Evolutionary conservation across 1,140 invertebrate species (phyloP).

Genomic region (Meloidogyne exigua): DNA sequence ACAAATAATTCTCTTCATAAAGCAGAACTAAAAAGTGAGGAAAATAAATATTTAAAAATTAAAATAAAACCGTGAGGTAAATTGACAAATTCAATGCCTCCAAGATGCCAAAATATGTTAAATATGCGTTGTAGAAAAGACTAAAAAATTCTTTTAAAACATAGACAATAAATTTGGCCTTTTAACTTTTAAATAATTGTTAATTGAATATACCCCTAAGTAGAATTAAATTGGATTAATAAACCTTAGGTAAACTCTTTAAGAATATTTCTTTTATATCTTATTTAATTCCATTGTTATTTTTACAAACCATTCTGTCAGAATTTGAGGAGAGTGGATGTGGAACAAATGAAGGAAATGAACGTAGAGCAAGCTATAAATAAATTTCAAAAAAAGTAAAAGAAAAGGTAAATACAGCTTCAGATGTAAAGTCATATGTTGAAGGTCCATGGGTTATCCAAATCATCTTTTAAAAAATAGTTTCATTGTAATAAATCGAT

Average conservation of each 20-base stretch:
- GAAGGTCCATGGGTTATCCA: constrained; percentile 63
- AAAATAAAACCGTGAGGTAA: constrained; percentile 55
- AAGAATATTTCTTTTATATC: no score
- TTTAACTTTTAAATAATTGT: no score
- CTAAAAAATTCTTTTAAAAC: no score
- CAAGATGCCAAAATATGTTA: constrained; percentile 61
- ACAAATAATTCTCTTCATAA: constrained; percentile 50
- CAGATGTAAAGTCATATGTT: constrained; percentile 59
- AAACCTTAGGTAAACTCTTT: no score
- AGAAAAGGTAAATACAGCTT: constrained; percentile 11
- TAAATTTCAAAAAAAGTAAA: not conserved
- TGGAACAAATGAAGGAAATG: constrained; percentile 58
- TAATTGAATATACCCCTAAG: no score
- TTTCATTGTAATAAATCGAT: no score
- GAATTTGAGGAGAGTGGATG: constrained; percentile 59
- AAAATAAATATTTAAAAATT: not conserved
- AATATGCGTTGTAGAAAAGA: constrained; percentile 46
- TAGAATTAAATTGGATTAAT: no score
- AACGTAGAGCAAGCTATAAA: constrained; percentile 51
- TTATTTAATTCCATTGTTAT: no score
- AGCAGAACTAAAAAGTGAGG: constrained; percentile 27
- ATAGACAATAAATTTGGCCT: no score
- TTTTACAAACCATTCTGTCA: constrained; percentile 43
- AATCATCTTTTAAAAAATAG: constrained; percentile 39
- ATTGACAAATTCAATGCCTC: constrained; percentile 59